Evolutionary conservation across 2,113 vertebrate species (phyloP), one percentile per base, ranked within the genome.

Genomic region (Macaca fascicularis): DNA sequence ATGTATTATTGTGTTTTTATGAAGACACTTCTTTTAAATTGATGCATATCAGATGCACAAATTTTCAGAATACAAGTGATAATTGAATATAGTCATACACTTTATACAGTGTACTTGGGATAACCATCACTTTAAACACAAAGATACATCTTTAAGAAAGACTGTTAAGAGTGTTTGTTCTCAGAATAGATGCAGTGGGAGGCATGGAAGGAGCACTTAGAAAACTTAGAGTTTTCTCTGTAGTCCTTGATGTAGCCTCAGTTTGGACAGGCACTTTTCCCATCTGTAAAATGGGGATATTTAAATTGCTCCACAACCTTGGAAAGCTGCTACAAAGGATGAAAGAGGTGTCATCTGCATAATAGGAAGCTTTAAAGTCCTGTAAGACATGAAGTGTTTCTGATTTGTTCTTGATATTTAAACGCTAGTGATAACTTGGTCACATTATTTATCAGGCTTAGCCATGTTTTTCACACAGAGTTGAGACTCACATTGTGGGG

Each of bases 241-340:
- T 14, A 43, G 14, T 72, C 35, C 8, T 74, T 10, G 0, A 19
- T 30, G 35, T 57, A 25, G 59, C 43, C 7, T 70, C 20, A 30
- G 14, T 92, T 89, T 75, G 81, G 22, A 95, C 64, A 94, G 40
- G 22, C 38, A 67, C 19, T 76, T 89, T 93, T 67, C 82, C 91
- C 57, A 43, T 64, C 48, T 89, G 35, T 80, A 69, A 86, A 52
- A 43, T 69, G 40, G 32, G 19, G 30, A 32, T 83, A 22, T 48
- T 93, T 40, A 74, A 84, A 72, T 64, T 80, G 38, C 17, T 90
- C 19, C 27, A 48, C 17, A 55, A 35, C n/a, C 64, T 84, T 82
- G 64, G 52, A 86, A 84, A 94, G 40, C 38, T 70, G 11, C 14
- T 40, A 0, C 57, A 70, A 85, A 87, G 35, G 27, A 52, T 72